A percentile compares a stretch with the other conserved stretches of the same genome.
Evolutionary conservation across 2,888 invertebrate species (phyloP).

Genomic region (Himalopsyche tibetana): DNA sequence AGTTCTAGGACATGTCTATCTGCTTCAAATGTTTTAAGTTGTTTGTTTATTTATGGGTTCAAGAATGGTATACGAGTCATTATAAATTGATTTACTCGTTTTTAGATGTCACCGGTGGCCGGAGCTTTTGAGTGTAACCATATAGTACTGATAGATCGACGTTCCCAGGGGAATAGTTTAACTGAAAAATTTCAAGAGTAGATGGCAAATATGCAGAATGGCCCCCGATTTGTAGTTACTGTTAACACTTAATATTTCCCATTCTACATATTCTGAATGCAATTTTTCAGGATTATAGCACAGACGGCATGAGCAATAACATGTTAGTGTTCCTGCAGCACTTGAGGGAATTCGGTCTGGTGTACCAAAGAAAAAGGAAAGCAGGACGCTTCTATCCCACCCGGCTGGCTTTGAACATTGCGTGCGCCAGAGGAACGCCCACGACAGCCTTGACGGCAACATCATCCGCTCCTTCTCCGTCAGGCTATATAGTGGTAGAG

Average conservation of each 20-base stretch:
- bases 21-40: too few relatives aligned
- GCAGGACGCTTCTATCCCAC: conserved; percentile 97
- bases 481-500: conserved; percentile 94
- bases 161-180: too few relatives aligned
- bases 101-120: too few relatives aligned
- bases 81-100: too few relatives aligned
- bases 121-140: too few relatives aligned
- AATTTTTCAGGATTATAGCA: conserved; percentile 90
- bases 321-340: conserved; percentile 95
- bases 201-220: background rate
- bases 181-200: background rate
- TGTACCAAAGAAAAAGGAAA: conserved; percentile 96
- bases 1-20: too few relatives aligned
- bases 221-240: too few relatives aligned
- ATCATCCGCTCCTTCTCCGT: conserved; percentile 72
- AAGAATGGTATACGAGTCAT: too few relatives aligned
- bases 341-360: conserved; percentile 96
- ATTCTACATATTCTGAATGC: too few relatives aligned
- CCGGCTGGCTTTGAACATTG: conserved; percentile 91
- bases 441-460: conserved; percentile 77
- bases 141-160: background rate
- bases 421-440: conserved; percentile 75
- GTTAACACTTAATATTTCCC: too few relatives aligned
- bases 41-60: too few relatives aligned
- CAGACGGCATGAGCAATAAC: conserved; percentile 93